Conservation (phyloP, 2,113 vertebrate species). For the Pseudorhombus dupliciocellatus region DNA sequence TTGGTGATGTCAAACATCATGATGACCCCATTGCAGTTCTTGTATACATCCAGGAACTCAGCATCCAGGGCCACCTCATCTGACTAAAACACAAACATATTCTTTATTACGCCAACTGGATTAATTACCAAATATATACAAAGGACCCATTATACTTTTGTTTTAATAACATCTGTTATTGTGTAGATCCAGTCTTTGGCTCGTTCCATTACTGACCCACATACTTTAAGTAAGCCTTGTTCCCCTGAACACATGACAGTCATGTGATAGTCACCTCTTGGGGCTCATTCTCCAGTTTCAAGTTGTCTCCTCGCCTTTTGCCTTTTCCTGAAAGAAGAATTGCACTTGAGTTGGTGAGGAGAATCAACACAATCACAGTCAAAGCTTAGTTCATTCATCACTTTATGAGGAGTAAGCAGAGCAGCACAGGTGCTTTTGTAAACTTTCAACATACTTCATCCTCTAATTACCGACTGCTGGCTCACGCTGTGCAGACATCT, state of each 20-base stretch:
- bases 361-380: background rate
- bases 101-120: background rate
- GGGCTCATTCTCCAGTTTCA: conserved; percentile 97
- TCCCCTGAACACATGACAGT: conserved; percentile 41
- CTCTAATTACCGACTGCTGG: conserved; percentile 12
- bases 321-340: conserved; percentile 87
- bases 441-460: conserved; percentile 2
- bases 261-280: conserved; percentile 89
- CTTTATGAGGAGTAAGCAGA: conserved; percentile 45
- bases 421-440: conserved; percentile 37
- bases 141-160: background rate
- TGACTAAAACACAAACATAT: conserved; percentile 76
- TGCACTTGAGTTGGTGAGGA: background rate
- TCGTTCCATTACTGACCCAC: conserved; percentile 36
- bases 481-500: conserved; percentile 33
- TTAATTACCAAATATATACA: background rate
- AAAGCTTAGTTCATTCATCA: background rate
- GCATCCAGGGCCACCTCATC: conserved; percentile 97
- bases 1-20: conserved; percentile 99
- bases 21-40: conserved; percentile 96
- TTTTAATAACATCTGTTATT: background rate
- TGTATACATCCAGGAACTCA: conserved; percentile 98
- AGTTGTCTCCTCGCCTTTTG: conserved; percentile 90
- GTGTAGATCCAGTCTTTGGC: background rate
- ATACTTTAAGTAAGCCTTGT: conserved; percentile 16